A percentile compares a stretch with the other conserved stretches of the same genome.
phyloP scores from a whole-genome alignment of 2,797 vertebrate species.

The Brachyalestes nurse region DNA sequence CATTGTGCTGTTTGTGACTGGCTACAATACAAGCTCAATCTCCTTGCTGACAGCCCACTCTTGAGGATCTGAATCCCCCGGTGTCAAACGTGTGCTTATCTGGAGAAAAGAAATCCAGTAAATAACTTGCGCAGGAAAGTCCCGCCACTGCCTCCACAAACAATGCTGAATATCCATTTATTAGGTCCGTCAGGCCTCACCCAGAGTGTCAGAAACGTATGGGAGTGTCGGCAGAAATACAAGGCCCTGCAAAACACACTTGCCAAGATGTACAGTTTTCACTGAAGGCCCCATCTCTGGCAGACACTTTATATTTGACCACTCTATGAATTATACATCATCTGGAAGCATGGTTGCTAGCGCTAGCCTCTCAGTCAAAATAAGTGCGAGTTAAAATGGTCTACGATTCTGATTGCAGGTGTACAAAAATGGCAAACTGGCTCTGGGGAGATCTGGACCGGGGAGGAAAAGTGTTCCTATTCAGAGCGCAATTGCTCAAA shows the following conservation, averaged over 20 bases:
- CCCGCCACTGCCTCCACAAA: conserved; percentile 17
- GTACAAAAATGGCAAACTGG: conserved; percentile 40
- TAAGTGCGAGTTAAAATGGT: conserved; percentile 24
- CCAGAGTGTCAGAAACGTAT: conserved; percentile 10
- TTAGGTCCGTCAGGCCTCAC: conserved; percentile 28
- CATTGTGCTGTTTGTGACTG: conserved; percentile 31
- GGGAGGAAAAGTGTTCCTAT: conserved; percentile 31
- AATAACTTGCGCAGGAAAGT: conserved; percentile 31
- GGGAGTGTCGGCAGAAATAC: conserved; percentile 43
- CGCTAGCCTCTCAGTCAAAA: conserved; percentile 32
- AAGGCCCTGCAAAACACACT: conserved; percentile 26
- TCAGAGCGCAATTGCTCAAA: not conserved
- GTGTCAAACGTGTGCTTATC: conserved; percentile 12
- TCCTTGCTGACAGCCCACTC: conserved; percentile 27
- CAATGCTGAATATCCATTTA: conserved; percentile 35
- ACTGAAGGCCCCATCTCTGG: conserved; percentile 11
- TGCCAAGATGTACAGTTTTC: conserved; percentile 26
- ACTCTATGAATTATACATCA: conserved; percentile 51
- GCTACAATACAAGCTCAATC: conserved; percentile 26
- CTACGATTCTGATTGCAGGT: conserved; percentile 25
- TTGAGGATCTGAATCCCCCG: conserved; percentile 17
- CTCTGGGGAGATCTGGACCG: conserved; percentile 23
- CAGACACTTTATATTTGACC: conserved; percentile 43
- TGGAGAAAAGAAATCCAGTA: conserved; percentile 32
- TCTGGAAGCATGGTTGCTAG: conserved; percentile 17